Evolutionary conservation across 2,797 vertebrate genomes (phyloP), one percentile per base, ranked within the genome.

Genomic region (Rhodeus uyekii): DNA sequence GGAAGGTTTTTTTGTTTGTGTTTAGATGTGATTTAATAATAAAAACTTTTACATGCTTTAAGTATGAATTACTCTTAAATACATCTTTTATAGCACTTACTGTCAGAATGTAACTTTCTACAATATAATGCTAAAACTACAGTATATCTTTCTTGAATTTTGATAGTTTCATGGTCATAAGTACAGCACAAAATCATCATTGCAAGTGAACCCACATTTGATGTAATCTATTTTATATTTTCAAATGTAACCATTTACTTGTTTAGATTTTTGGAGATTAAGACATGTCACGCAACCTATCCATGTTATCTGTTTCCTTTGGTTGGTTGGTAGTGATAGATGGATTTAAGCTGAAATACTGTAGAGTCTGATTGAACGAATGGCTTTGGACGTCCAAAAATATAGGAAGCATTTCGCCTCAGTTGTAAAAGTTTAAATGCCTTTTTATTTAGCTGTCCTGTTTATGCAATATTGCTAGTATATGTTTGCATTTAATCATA

Each of bases 11-110:
- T 60, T 14, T n/a, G 7, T 3, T 50, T 13, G 53, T 38, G 39
- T 79, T 67, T 78, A 22, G 74, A 83, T 80, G 76, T 48, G 14
- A 84, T 61, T 63, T 24, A 50, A 65, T 65, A 34, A 46, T 29
- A 34, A n/a, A 72, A 2, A 10, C 22, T 48, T 76, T 10, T 12
- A 64, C 64, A 32, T 19, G 29, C 42, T 22, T 44, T 44, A 16
- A 61, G 58, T 29, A 29, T 22, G 29, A 76, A 61, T 48, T 10
- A 55, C 48, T 24, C 8, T 27, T 46, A 19, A 69, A 46, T 69
- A 10, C 71, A 55, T 3, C 0, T 73, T 55, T 53, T 55, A 8
- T 42, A 29, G 36, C 19, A 10, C 8, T 64, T 48, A 18, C 64
- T 77, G 4, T 64, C 13, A 64, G 18, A 42, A 32, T 76, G 38